Base-by-base conservation (phyloP, 2,797 vertebrate species). In the Schizopygopsis malacanthus region DNA sequence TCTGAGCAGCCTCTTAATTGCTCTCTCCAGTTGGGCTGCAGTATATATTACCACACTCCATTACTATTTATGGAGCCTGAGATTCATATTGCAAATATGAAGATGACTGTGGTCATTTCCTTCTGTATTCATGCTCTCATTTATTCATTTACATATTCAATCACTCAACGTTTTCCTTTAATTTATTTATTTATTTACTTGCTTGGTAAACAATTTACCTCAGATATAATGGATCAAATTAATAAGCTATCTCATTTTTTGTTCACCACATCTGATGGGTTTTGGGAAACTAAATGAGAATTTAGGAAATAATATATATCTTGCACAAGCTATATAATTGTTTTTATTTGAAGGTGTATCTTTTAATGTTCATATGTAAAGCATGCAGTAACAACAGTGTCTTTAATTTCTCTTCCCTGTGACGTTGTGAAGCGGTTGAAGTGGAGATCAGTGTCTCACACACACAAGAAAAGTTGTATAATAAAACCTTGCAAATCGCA, bases 51-150 rank as follows among this genome's bases (percentile, higher is more conserved):
- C 82, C 85, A 77, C 87, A 82, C 50, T 86, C 81, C 87, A 82
- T 86, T 87, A 84, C 84, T 87, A 81, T 90, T 90, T 84, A 72
- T 88, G 79, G 22, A 82, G 86, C 86, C 84, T 76, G 78, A 80
- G 59, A 87, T 81, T 88, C 85, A 81, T 80, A 67, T 75, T 61
- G 89, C 76, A 80, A 88, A 86, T 76, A 82, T 85, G 81, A 88
- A 80, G 41, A 85, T 39, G 33, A 85, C 76, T 65, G 69, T 85
- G 84, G 87, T 76, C 86, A 83, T 81, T 69, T 28, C 45, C 75
- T 71, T 54, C 54, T 41, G 52, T n/a, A 50, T 50, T 88, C 79
- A 61, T 41, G 86, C 37, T 33, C 22, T 56, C 82, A 25, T 80
- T 73, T 75, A 70, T 85, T 82, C n/a, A 54, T 84, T 84, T 39